Evolutionary conservation across 2,113 vertebrate genomes (phyloP).

Genomic region (Hydrochoerus hydrochaeris): DNA sequence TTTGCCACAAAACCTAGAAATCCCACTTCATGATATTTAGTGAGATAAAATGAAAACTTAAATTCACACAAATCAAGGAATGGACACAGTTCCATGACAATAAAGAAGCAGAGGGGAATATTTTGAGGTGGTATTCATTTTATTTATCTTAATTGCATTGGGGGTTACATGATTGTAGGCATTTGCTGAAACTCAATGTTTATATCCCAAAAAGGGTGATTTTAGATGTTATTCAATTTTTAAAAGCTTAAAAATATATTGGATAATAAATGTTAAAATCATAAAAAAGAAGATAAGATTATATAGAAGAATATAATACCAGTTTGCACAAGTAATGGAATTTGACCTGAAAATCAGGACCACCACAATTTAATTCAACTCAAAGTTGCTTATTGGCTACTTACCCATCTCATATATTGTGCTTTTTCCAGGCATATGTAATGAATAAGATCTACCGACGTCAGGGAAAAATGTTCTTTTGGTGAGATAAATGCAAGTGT

Average conservation of each 20-base stretch:
- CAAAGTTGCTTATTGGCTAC: neutral
- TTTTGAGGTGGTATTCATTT: neutral
- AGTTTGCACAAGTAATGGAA: neutral
- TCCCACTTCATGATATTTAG: neutral
- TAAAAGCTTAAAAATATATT: neutral
- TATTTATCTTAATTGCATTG: neutral
- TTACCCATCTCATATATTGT: neutral
- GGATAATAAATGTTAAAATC: neutral
- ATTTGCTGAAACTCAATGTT: neutral
- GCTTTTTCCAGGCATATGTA: neutral
- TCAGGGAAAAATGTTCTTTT: neutral
- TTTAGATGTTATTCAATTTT: neutral
- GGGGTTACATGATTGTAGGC: neutral
- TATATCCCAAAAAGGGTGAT: neutral
- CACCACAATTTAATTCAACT: neutral
- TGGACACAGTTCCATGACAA: neutral
- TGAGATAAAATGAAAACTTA: neutral
- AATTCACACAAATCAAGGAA: neutral
- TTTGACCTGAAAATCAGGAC: neutral
- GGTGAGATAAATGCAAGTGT: neutral
- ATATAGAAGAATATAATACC: neutral
- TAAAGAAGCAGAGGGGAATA: neutral
- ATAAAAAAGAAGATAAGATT: neutral
- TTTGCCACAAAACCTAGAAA: neutral
- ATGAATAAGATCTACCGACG: neutral